Conservation (phyloP, 1,140 invertebrate species). For the Drosophila watanabei region DNA sequence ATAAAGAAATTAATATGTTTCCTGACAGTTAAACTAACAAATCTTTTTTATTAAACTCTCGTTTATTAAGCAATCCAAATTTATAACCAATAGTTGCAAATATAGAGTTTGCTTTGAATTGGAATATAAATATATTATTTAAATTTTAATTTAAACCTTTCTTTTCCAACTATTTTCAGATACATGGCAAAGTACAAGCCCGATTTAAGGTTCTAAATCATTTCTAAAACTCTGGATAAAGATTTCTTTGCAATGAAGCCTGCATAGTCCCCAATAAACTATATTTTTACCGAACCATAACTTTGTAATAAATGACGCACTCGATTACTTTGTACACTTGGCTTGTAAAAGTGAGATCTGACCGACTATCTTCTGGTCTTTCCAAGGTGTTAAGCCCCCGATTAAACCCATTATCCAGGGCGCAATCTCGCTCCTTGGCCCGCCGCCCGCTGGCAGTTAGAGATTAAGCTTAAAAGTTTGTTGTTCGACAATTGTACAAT, state of each 20-base stretch:
- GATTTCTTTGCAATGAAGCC: conserved; percentile 21
- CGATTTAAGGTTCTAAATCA: conserved; percentile 93
- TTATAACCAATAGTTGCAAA: neutral
- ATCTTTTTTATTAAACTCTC: neutral
- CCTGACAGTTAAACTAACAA: neutral
- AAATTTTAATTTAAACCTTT: neutral
- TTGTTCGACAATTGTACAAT: conserved; percentile 59
- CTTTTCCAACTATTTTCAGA: conserved; percentile 87
- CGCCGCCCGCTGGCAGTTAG: conserved; percentile 5
- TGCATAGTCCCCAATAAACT: neutral
- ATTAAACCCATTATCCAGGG: neutral
- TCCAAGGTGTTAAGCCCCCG: neutral
- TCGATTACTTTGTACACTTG: conserved; percentile 5
- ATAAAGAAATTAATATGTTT: neutral
- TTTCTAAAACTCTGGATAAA: neutral
- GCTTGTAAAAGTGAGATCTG: neutral
- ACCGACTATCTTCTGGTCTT: neutral
- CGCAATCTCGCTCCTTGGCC: conserved; percentile 2
- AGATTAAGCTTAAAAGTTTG: conserved; percentile 53
- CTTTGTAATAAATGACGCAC: conserved; percentile 7
- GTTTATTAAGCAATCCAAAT: neutral
- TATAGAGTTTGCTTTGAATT: too few species aligned
- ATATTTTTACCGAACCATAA: conserved; percentile 6
- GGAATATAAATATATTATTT: neutral
- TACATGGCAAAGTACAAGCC: conserved; percentile 97